These are phyloP conservation scores for Mobula birostris DNA, from an alignment of 2,113 vertebrate genomes.

Conservation along the genomic window DNA sequence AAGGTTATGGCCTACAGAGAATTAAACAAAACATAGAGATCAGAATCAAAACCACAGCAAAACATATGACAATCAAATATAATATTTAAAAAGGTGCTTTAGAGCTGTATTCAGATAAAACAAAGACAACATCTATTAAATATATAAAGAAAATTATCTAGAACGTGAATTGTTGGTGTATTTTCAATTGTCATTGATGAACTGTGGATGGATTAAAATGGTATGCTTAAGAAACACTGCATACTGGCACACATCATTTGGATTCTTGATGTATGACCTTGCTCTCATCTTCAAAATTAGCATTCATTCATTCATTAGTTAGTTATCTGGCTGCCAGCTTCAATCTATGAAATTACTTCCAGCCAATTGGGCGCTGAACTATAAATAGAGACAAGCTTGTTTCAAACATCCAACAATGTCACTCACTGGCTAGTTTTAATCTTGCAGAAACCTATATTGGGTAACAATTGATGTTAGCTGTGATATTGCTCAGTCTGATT, in stretches of 20 bases:
- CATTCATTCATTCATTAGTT: neutral
- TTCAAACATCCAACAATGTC: neutral
- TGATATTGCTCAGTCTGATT: neutral
- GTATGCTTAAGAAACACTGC: neutral
- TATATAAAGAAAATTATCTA: neutral
- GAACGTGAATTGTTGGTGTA: neutral
- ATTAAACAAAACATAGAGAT: slow-evolving; percentile 43
- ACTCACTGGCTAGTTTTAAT: neutral
- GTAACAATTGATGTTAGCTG: neutral
- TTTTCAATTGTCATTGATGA: neutral
- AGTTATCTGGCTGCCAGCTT: neutral
- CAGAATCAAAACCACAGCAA: neutral
- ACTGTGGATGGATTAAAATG: neutral
- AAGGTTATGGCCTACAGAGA: slow-evolving; percentile 80
- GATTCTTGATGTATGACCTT: neutral
- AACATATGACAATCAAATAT: neutral
- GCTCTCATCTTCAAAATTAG: neutral
- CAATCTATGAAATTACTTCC: neutral
- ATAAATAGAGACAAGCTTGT: neutral
- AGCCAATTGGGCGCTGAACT: neutral
- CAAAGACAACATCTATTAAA: neutral
- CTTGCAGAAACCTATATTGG: neutral
- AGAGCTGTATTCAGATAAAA: neutral
- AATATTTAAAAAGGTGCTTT: neutral
- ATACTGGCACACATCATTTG: neutral